Evolutionary conservation across 2,888 invertebrate species (phyloP).

Genomic region (Peribatodes rhomboidaria): DNA sequence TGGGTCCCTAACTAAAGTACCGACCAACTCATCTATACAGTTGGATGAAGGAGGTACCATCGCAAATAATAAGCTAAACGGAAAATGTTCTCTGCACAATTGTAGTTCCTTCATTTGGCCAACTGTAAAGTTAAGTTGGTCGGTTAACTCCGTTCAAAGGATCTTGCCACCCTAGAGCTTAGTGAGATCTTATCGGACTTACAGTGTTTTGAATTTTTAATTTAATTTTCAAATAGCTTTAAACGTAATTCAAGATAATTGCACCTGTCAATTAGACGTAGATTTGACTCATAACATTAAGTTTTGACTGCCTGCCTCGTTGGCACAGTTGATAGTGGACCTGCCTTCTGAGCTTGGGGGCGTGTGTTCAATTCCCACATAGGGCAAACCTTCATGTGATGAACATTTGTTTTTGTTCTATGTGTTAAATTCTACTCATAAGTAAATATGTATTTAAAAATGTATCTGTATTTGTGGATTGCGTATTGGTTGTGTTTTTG

Average conservation of each 20-base stretch:
- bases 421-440: too few relatives aligned
- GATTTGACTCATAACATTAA: too few relatives aligned
- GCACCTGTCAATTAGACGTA: not conserved
- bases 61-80: not conserved
- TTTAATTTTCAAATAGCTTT: conserved; percentile 10
- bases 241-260: not conserved
- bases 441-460: too few relatives aligned
- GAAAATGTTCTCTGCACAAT: too few relatives aligned
- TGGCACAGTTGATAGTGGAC: too few relatives aligned
- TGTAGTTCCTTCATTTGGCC: not conserved
- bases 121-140: not conserved
- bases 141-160: conserved; percentile 4
- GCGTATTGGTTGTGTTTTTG: too few relatives aligned
- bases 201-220: conserved; percentile 14
- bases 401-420: too few relatives aligned
- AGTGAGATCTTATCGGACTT: conserved; percentile 16
- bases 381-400: too few relatives aligned
- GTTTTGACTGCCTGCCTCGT: too few relatives aligned
- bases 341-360: too few relatives aligned
- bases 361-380: too few relatives aligned
- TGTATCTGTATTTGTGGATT: too few relatives aligned
- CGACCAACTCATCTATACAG: not conserved
- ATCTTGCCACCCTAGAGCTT: not conserved
- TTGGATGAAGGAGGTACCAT: not conserved
- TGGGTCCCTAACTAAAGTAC: not conserved